Conservation (phyloP, 1,140 invertebrate species). For the Caerostris extrusa region DNA sequence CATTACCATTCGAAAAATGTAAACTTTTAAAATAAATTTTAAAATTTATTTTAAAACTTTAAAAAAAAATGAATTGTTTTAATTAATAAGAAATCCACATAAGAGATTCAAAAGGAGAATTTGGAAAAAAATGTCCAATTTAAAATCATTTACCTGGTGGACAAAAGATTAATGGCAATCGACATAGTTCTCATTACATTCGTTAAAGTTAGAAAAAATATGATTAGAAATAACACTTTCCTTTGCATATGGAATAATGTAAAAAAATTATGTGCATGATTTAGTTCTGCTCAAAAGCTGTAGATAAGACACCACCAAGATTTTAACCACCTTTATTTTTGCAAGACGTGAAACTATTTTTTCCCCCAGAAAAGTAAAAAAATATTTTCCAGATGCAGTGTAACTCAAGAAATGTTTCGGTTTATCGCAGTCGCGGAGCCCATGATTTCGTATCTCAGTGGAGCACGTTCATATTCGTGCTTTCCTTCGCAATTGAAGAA, state of each 20-base stretch:
- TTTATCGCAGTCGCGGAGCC: not conserved
- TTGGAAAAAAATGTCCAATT: too few species aligned
- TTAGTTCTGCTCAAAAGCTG: not conserved
- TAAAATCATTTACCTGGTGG: too few species aligned
- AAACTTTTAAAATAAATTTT: too few species aligned
- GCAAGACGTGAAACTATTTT: not conserved
- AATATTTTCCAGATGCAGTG: not conserved
- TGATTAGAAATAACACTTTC: not conserved
- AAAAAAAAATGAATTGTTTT: too few species aligned
- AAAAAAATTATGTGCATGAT: not conserved
- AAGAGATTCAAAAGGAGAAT: too few species aligned
- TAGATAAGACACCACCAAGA: not conserved
- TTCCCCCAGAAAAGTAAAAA: not conserved
- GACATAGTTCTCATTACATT: too few species aligned
- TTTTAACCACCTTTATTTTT: not conserved
- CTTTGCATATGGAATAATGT: not conserved
- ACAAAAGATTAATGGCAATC: too few species aligned
- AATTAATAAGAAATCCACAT: too few species aligned
- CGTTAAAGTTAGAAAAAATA: too few species aligned
- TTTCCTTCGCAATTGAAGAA: not conserved
- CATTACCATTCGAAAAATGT: too few species aligned
- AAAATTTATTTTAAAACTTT: too few species aligned
- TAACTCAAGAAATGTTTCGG: not conserved
- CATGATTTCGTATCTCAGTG: not conserved
- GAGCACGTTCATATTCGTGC: not conserved